Evolutionary conservation across 2,113 vertebrate genomes (phyloP).

Genomic region (Misgurnus mizolepis): DNA sequence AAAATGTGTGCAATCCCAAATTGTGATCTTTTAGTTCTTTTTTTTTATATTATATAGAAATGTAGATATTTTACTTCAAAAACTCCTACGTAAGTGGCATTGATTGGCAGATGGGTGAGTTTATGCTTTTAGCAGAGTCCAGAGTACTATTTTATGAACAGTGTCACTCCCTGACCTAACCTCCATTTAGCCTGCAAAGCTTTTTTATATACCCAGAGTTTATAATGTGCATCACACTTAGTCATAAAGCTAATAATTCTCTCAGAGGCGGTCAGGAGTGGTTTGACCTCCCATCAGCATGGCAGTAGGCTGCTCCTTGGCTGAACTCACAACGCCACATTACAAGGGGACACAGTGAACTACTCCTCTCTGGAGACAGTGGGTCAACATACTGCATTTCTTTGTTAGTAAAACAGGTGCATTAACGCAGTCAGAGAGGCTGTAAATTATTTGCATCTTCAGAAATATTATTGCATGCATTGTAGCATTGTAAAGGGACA

Average conservation of each 20-base stretch:
- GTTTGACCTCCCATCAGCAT: conserved; percentile 36
- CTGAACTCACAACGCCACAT: conserved; percentile 49
- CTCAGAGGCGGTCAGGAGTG: conserved; percentile 28
- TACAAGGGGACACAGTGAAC: conserved; percentile 53
- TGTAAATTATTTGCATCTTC: conserved; percentile 1
- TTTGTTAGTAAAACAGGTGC: conserved; percentile 35
- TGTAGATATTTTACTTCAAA: neutral
- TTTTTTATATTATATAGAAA: neutral
- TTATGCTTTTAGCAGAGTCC: neutral
- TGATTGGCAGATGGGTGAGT: neutral
- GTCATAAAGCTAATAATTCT: conserved; percentile 36
- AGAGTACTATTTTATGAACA: neutral
- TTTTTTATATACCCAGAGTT: conserved; percentile 17
- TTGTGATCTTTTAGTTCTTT: neutral
- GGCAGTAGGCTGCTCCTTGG: conserved; percentile 48
- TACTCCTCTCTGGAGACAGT: conserved; percentile 50
- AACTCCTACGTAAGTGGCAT: neutral
- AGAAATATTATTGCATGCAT: conserved; percentile 19
- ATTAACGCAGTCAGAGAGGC: neutral
- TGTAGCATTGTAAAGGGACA: too few relatives aligned
- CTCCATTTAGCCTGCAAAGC: neutral
- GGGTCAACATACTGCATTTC: conserved; percentile 34
- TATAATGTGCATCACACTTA: conserved; percentile 12
- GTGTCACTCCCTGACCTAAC: neutral
- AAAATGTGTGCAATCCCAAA: neutral